Conservation (phyloP, 2,113 vertebrate genomes). For the Cavia aperea region DNA sequence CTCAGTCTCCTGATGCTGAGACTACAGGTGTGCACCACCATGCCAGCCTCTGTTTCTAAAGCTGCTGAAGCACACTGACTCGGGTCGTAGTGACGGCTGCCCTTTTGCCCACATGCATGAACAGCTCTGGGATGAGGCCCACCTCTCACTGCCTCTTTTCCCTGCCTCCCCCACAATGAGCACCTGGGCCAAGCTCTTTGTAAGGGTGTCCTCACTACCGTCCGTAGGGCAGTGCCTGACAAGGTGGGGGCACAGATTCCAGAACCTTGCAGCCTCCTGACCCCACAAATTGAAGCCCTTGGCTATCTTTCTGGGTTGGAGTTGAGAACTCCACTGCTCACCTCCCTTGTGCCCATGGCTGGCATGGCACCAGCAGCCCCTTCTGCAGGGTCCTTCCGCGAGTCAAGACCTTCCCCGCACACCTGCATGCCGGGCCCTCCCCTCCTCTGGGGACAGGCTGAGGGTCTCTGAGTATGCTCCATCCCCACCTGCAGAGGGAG, state of each 20-base stretch:
- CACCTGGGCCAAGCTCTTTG: neutral
- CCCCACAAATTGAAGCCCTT: neutral
- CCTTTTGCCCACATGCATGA: neutral
- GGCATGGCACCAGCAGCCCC: accelerated
- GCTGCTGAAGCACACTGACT: neutral
- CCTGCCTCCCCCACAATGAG: neutral
- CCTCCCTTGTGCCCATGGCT: accelerated
- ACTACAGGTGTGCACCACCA: neutral
- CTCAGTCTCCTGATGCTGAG: neutral
- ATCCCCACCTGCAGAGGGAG: neutral
- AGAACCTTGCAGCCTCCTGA: neutral
- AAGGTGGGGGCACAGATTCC: neutral
- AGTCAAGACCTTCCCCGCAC: neutral
- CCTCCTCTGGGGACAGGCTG: neutral
- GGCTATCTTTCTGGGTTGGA: neutral
- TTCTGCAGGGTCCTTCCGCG: neutral
- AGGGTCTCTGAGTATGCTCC: neutral
- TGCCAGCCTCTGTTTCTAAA: neutral
- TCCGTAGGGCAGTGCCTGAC: neutral
- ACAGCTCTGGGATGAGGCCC: neutral
- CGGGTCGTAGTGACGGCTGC: neutral
- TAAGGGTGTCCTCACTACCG: neutral
- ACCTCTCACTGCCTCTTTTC: neutral
- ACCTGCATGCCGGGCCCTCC: accelerated
- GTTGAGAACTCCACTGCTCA: neutral